Evolutionary conservation across 2,888 invertebrate genomes (phyloP).

Genomic region (Agrochola lota): DNA sequence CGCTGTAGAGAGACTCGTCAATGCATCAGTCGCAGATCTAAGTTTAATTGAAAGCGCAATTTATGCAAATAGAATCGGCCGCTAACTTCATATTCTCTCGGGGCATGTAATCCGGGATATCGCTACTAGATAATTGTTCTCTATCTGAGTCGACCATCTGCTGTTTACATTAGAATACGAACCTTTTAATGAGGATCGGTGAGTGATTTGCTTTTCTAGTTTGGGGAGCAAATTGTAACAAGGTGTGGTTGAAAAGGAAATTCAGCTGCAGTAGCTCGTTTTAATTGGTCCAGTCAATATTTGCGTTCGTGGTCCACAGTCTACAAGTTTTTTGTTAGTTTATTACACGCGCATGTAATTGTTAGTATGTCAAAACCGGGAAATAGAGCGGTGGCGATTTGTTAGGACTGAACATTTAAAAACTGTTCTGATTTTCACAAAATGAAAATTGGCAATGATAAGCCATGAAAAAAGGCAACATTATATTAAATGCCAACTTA

Average conservation of each 20-base stretch:
- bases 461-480: too few species aligned
- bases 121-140: conserved; percentile 71
- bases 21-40: conserved; percentile 62
- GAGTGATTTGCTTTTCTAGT: background rate
- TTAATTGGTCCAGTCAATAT: conserved; percentile 11
- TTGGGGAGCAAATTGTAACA: background rate
- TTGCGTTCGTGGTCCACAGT: background rate
- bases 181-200: conserved; percentile 14
- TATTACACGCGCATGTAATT: background rate
- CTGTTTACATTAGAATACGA: conserved; percentile 62
- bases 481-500: too few species aligned
- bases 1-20: conserved; percentile 8
- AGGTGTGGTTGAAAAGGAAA: background rate
- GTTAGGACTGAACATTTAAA: background rate
- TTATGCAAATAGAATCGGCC: conserved; percentile 72
- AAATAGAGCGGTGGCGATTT: background rate
- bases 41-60: conserved; percentile 73
- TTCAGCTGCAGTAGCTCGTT: conserved; percentile 6
- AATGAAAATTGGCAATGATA: too few species aligned
- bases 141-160: conserved; percentile 56
- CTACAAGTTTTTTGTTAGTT: background rate
- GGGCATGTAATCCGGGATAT: conserved; percentile 72
- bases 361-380: background rate
- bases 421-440: too few species aligned
- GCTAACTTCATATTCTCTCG: conserved; percentile 60